A percentile compares a stretch with the other conserved stretches of the same genome.
Evolutionary conservation across 1,140 invertebrate genomes (phyloP).

Genomic region (Lepidotrigona ventralis): DNA sequence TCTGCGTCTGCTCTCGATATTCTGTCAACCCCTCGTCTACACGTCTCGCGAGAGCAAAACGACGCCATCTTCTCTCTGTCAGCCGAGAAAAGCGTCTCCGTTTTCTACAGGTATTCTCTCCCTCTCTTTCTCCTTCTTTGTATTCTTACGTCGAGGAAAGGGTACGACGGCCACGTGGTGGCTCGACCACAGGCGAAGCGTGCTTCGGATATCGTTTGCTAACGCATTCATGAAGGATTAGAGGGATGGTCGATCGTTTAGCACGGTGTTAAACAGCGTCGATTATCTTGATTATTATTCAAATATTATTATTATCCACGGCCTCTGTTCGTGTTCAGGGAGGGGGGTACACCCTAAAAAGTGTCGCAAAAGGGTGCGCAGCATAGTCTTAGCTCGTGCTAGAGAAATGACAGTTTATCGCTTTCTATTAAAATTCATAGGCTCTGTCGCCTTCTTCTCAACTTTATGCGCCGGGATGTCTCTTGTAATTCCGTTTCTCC

Average conservation of each 20-base stretch:
- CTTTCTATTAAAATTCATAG: slow-evolving; percentile 19
- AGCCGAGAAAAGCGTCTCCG: slow-evolving; percentile 24
- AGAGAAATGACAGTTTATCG: slow-evolving; percentile 4
- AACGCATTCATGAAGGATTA: slow-evolving; percentile 10
- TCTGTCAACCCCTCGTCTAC: not conserved
- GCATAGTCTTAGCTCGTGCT: not conserved
- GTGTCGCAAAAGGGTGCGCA: slow-evolving; percentile 5
- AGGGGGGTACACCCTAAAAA: not conserved
- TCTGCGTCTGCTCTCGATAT: slow-evolving; percentile 29
- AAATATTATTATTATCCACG: slow-evolving; percentile 36
- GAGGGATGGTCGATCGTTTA: slow-evolving; percentile 2
- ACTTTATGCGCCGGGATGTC: too few species aligned
- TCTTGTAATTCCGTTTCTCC: slow-evolving; percentile 4
- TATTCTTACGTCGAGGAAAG: not conserved
- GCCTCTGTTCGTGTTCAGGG: not conserved
- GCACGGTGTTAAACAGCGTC: not conserved
- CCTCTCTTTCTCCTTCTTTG: not conserved
- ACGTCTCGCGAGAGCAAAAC: slow-evolving; percentile 19
- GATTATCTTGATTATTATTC: slow-evolving; percentile 26
- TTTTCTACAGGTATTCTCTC: slow-evolving; percentile 28
- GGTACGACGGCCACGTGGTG: slow-evolving; percentile 21
- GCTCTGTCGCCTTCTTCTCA: too few species aligned
- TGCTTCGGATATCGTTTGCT: not conserved
- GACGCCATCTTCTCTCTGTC: slow-evolving; percentile 35
- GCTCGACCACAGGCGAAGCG: not conserved